phyloP scores from a whole-genome alignment of 2,888 invertebrate species.

The Emmelina monodactyla region DNA sequence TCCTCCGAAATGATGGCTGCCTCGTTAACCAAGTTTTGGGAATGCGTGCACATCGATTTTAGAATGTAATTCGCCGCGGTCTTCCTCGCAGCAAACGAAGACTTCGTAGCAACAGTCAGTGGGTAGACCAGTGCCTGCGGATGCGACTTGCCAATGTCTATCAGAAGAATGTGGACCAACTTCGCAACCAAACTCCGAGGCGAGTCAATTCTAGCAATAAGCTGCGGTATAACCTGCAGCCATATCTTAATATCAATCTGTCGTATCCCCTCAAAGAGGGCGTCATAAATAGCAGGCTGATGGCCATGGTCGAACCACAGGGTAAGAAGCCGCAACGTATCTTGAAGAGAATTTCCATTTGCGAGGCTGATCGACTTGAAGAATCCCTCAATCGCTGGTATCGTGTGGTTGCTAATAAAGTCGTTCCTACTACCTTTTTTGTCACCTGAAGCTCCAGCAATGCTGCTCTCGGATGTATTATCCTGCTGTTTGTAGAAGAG shows the following conservation, averaged over 20 bases:
- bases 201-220: conserved; percentile 97
- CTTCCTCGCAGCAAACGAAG: conserved; percentile 81
- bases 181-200: conserved; percentile 87
- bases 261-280: conserved; percentile 89
- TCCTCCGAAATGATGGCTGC: conserved; percentile 96
- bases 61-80: conserved; percentile 94
- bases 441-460: conserved; percentile 47
- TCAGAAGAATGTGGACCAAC: conserved; percentile 90
- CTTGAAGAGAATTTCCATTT: conserved; percentile 92
- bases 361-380: conserved; percentile 94
- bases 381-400: conserved; percentile 94
- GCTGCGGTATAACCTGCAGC: conserved; percentile 98
- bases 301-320: conserved; percentile 99
- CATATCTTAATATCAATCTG: conserved; percentile 97
- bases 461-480: conserved; percentile 48
- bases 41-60: conserved; percentile 94
- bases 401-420: conserved; percentile 71
- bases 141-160: conserved; percentile 96
- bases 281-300: conserved; percentile 90
- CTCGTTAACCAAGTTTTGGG: conserved; percentile 89
- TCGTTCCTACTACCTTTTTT: conserved; percentile 50
- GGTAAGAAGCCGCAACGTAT: conserved; percentile 91
- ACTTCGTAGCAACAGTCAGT: conserved; percentile 95
- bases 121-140: conserved; percentile 98
- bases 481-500: conserved; percentile 66